Percentiles rank a stretch among this genome's conserved stretches.
Evolutionary conservation across 64 coral and sea anemone genomes (phyloP).

Genomic region (Pocillopora verrucosa): DNA sequence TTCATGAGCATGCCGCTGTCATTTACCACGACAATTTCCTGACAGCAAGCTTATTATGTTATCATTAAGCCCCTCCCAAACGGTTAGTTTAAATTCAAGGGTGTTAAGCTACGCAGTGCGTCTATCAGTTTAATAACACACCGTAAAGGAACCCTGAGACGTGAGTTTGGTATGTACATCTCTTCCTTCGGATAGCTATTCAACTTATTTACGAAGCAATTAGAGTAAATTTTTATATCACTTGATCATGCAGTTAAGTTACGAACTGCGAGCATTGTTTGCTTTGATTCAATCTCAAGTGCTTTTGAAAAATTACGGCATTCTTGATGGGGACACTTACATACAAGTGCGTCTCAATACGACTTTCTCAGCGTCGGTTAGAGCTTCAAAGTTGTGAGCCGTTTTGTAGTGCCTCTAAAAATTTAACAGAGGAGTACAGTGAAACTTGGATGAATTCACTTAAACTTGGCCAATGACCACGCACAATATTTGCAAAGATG

Average conservation of each 20-base stretch:
- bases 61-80: conserved; percentile 43
- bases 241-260: not conserved
- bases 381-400: not conserved
- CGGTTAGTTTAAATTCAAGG: conserved; percentile 26
- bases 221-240: not conserved
- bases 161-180: not conserved
- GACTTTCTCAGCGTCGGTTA: not conserved
- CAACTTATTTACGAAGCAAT: conserved; percentile 4
- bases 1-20: conserved; percentile 32
- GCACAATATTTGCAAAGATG: not conserved
- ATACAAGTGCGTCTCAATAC: not conserved
- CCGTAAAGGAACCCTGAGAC: not conserved
- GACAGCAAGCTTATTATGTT: conserved; percentile 49
- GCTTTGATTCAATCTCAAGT: conserved; percentile 28
- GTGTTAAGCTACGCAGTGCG: not conserved
- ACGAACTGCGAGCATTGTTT: conserved; percentile 12
- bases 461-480: not conserved
- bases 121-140: conserved; percentile 15
- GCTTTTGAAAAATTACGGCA: not conserved
- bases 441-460: not conserved
- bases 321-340: conserved; percentile 12
- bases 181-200: not conserved
- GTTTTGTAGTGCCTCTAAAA: not conserved
- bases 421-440: not conserved
- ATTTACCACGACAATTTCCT: conserved; percentile 34